A percentile compares a stretch with the other conserved stretches of the same genome.
These are phyloP conservation scores for Melanophora roralis DNA, from an alignment of 2,888 invertebrate species.

Conservation along the genomic window DNA sequence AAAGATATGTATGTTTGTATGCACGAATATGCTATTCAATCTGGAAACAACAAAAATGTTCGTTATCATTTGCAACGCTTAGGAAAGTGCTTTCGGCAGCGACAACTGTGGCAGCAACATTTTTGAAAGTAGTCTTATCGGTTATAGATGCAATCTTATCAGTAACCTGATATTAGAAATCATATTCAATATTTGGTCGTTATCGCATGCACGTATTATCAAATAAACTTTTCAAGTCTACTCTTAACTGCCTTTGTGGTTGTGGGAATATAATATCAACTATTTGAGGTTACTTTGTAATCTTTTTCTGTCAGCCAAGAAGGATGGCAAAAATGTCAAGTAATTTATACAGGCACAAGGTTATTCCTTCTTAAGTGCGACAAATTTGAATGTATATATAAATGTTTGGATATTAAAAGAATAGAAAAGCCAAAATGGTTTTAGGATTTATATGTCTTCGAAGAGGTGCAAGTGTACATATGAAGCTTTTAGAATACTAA, in stretches of 20 bases:
- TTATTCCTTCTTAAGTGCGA: background rate
- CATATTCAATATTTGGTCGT: slow-evolving; percentile 48
- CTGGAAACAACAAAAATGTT: too few relatives aligned
- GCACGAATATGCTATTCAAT: background rate
- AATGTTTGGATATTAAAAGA: background rate
- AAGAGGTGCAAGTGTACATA: background rate
- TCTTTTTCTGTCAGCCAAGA: background rate
- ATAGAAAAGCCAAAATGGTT: background rate
- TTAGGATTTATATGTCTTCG: background rate
- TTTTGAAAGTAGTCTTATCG: background rate
- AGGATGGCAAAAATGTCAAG: slow-evolving; percentile 9
- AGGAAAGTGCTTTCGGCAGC: too few relatives aligned
- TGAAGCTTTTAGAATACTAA: background rate
- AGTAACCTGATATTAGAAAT: slow-evolving; percentile 2
- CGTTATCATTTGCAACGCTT: too few relatives aligned
- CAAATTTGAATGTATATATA: background rate
- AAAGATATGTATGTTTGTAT: background rate
- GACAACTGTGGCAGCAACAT: background rate
- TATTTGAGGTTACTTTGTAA: slow-evolving; percentile 43
- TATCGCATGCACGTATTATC: slow-evolving; percentile 56
- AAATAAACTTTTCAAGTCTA: slow-evolving; percentile 24
- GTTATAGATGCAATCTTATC: background rate
- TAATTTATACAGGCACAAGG: slow-evolving; percentile 29
- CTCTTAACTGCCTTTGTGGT: slow-evolving; percentile 33
- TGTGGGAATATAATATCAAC: slow-evolving; percentile 30